Base-by-base conservation (phyloP, 1,140 invertebrate species). In the Chrysomallon squamiferum region DNA sequence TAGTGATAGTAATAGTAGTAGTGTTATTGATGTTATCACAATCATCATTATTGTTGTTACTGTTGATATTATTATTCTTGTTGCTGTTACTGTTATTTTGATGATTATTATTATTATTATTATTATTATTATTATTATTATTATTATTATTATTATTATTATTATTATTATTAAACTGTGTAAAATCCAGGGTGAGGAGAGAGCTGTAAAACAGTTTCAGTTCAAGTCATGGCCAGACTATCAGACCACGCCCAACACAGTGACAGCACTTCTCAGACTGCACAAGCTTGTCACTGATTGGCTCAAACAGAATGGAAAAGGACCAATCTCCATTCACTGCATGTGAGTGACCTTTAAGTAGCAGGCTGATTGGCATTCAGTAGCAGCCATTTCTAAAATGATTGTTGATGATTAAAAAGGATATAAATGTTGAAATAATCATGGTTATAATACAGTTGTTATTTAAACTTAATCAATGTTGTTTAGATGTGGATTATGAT, bases 281-380 rank as follows among this genome's bases (percentile, higher is more conserved):
- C 66, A 78, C 13, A 73, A 81, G 15, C 57, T 73, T 57, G 79
- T 84, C 25, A 75, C 77, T 45, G 79, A 82, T 65, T 84, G 82
- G 73, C 73, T 76, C 43, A 76, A 76, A 57, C 80, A 82, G 67
- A 83, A 79, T 64, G 81, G 81, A 50, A 82, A 81, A 62, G 78
- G 81, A 56, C 77, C 80, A 30, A 71, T 84, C 54, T 78, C 80
- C 49, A 75, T 85, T 9, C 84, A 85, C 50, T 84, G 84, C 79
- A 82, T 82, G 84, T 85, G 74, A 75, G 80, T 74, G 30, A 43
- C 13, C 54, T 22, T 29, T n/a, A 13, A 13, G n/a, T 43, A 11
- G n/a, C n/a, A 13, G 11, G n/a, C 41, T n/a, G 11, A 11, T 43
- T 43, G 11, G 5, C 6, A 29, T 25, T 11, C 29, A 20, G 38